Conservation (phyloP, 2,113 vertebrate genomes). For the Colossoma macropomum region DNA sequence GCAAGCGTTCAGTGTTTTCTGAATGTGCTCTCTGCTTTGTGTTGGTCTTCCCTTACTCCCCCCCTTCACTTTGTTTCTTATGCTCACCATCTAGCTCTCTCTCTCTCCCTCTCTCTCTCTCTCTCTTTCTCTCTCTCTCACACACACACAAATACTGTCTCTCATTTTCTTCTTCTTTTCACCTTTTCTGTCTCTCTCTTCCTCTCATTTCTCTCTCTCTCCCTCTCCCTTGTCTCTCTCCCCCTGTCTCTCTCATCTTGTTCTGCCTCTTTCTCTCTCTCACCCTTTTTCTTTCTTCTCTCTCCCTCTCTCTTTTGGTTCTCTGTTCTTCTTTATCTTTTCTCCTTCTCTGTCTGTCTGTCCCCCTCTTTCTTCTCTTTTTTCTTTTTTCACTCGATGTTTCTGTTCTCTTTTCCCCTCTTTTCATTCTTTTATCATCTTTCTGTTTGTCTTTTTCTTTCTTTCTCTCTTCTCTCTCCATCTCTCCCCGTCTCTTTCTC, state of each 20-base stretch:
- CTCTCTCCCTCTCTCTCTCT: slow-evolving; percentile 29
- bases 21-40: slow-evolving; percentile 30
- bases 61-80: not conserved
- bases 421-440: slow-evolving; percentile 21
- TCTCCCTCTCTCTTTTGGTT: not conserved
- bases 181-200: slow-evolving; percentile 36
- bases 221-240: not conserved
- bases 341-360: slow-evolving; percentile 29
- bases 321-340: not conserved
- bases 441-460: slow-evolving; percentile 8
- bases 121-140: no score
- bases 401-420: slow-evolving; percentile 52
- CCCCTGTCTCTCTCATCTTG: slow-evolving; percentile 7
- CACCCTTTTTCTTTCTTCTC: no score
- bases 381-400: not conserved
- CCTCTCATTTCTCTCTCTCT: not conserved
- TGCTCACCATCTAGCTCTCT: no score
- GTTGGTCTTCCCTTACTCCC: slow-evolving; percentile 32
- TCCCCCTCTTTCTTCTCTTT: slow-evolving; percentile 6
- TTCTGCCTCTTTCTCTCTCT: slow-evolving; percentile 39
- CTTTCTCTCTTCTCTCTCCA: not conserved
- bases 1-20: slow-evolving; percentile 3
- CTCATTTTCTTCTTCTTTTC: not conserved
- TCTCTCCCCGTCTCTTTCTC: slow-evolving; percentile 27
- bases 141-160: no score